These are phyloP conservation scores for Pseudochromis fuscus DNA, from an alignment of 2,797 vertebrate genomes.

Conservation along the genomic window DNA sequence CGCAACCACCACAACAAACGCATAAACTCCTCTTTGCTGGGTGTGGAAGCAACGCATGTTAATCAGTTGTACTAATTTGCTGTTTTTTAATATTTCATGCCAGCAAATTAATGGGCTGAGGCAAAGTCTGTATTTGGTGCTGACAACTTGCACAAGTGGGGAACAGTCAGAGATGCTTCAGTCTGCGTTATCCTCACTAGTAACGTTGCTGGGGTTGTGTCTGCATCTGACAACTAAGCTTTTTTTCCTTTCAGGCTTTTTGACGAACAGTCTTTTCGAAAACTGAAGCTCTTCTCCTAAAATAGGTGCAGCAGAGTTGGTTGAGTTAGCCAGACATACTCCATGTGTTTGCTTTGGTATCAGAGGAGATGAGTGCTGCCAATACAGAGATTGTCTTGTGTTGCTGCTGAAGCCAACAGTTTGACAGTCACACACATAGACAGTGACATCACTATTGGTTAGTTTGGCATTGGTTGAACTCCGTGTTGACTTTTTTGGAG, in stretches of 20 bases:
- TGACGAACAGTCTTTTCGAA: not conserved
- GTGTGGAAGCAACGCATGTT: constrained; percentile 21
- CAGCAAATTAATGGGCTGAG: constrained; percentile 24
- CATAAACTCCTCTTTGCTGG: constrained; percentile 14
- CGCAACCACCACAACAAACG: constrained; percentile 14
- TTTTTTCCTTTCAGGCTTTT: too few species aligned
- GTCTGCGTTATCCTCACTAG: not conserved
- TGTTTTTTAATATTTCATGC: constrained; percentile 45
- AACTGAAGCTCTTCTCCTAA: not conserved
- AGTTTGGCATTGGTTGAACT: too few species aligned
- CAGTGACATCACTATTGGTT: too few species aligned
- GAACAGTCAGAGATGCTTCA: constrained; percentile 14
- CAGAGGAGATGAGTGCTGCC: too few species aligned
- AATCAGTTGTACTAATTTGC: constrained; percentile 26
- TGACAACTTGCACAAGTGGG: constrained; percentile 15
- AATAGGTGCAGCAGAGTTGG: not conserved
- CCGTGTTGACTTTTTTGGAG: too few species aligned
- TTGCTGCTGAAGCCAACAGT: not conserved
- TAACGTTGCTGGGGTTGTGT: not conserved
- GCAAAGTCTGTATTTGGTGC: constrained; percentile 2
- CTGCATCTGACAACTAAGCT: too few species aligned
- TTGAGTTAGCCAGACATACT: not conserved
- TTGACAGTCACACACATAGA: not conserved
- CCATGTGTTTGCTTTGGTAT: not conserved
- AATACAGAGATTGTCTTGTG: not conserved